Evolutionary conservation across 2,888 invertebrate species (phyloP).

Genomic region (Actias luna): DNA sequence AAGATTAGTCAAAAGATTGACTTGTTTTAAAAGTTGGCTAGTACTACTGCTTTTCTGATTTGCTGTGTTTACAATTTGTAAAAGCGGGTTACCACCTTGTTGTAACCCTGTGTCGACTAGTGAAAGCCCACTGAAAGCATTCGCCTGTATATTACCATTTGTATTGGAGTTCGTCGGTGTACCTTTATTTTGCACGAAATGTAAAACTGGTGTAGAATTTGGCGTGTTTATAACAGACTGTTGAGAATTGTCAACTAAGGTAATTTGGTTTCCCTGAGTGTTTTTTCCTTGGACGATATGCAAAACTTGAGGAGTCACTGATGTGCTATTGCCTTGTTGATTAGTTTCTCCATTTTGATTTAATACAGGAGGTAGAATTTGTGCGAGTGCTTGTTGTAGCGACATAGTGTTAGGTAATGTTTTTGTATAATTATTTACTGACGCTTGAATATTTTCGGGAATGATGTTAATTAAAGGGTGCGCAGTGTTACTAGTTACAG

Average conservation of each 20-base stretch:
- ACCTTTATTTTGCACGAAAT: conserved; percentile 73
- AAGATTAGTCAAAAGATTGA: conserved; percentile 74
- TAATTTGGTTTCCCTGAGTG: conserved; percentile 62
- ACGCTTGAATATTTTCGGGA: conserved; percentile 68
- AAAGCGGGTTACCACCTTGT: conserved; percentile 72
- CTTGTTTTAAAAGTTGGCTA: conserved; percentile 71
- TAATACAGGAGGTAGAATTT: conserved; percentile 70
- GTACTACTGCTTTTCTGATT: conserved; percentile 61
- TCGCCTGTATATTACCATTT: conserved; percentile 53
- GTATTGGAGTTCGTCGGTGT: conserved; percentile 39
- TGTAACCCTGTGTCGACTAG: conserved; percentile 70
- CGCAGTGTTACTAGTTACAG: conserved; percentile 43
- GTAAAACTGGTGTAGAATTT: conserved; percentile 67
- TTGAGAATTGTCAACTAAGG: conserved; percentile 65
- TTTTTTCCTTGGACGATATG: conserved; percentile 77
- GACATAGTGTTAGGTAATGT: conserved; percentile 66
- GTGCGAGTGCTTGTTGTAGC: conserved; percentile 74
- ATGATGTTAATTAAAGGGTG: conserved; percentile 77
- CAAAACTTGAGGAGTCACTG: conserved; percentile 61
- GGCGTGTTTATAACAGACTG: conserved; percentile 66
- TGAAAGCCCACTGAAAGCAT: conserved; percentile 65
- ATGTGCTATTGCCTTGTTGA: conserved; percentile 35
- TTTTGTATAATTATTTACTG: conserved; percentile 58
- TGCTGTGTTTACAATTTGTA: conserved; percentile 75
- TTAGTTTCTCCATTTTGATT: conserved; percentile 60